Conservation (phyloP, 2,113 vertebrate species). For the Ardeotis arabs region DNA sequence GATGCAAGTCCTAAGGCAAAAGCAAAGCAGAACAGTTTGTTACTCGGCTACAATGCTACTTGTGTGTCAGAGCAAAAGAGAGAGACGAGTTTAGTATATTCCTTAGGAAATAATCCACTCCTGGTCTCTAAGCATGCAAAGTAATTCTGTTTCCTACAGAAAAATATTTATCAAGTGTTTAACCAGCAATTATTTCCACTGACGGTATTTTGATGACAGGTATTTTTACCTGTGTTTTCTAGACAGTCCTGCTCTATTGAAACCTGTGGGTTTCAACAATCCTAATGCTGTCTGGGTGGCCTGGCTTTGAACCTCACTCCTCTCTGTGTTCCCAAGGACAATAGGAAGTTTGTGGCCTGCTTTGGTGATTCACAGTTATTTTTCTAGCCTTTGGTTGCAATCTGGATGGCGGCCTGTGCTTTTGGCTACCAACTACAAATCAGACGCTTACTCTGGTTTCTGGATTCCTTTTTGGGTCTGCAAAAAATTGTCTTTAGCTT, state of each 20-base stretch:
- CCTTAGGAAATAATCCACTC: not conserved
- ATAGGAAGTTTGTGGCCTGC: not conserved
- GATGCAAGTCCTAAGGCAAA: conserved; percentile 86
- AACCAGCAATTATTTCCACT: not conserved
- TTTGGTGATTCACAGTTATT: not conserved
- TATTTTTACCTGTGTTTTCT: not conserved
- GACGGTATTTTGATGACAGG: fast-evolving
- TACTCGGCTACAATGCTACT: not conserved
- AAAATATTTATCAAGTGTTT: not conserved
- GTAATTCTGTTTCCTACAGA: not conserved
- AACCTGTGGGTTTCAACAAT: not conserved
- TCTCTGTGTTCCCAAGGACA: not conserved
- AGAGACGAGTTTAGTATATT: fast-evolving
- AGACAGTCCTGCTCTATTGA: not conserved
- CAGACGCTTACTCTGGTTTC: not conserved
- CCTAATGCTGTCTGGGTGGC: not conserved
- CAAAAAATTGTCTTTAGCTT: not conserved
- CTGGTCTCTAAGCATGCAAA: not conserved
- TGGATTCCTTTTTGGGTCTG: not conserved
- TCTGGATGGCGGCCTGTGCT: not conserved
- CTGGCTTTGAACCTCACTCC: not conserved
- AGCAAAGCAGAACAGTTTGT: not conserved
- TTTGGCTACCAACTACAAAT: not conserved
- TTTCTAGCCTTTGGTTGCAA: not conserved
- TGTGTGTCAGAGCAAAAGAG: not conserved